Evolutionary conservation across 30 jellyfish, hydroid and myxozoan species (phyloP), one percentile per base, ranked within the genome.

Genomic region (Calvadosia cruxmelitensis): DNA sequence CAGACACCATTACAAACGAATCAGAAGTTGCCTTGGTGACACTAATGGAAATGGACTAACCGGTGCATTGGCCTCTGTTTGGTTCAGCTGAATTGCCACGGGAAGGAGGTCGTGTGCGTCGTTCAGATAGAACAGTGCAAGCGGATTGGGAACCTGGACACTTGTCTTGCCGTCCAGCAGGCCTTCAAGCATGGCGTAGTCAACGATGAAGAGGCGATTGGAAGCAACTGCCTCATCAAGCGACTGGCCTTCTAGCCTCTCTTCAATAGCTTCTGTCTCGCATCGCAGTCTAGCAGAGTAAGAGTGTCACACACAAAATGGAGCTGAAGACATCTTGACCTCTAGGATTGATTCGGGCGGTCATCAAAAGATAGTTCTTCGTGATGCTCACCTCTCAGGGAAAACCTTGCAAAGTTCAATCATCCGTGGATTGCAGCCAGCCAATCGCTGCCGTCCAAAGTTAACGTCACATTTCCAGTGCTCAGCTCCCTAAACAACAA

Each of bases 131-230:
- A 92, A 92, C 68, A 92, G 50, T 26, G 95, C 96, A 63, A 89
- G 81, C 12, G 98, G 98, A 34, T 89, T 76, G 53, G 95, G 93
- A 64, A 78, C 68, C 20, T 42, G 57, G 10, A 5, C 20, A 42
- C 20, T 33, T 2, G 61, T 63, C 2, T 24, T 63, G 34, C 51
- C 67, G 63, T 83, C 94, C 61, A 77, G 2, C 29, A 92, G 48
- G 64, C 95, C 96, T 70, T 92, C 92, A 75, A 92, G 72, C 27
- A 92, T 71, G 50, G 87, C 76, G 71, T 92, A 95, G 64, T 92
- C 72, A 68, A 92, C 99, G 67, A 78, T 73, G 75, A 78, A 92
- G 16, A 92, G 29, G 52, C 68, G 74, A 53, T 79, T 79, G 53
- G 63, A 30, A 53, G 78, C 77, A 27, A 92, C 29, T 7, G 96